Evolutionary conservation across 1,140 invertebrate species (phyloP).

Genomic region (Oscheius sp.): DNA sequence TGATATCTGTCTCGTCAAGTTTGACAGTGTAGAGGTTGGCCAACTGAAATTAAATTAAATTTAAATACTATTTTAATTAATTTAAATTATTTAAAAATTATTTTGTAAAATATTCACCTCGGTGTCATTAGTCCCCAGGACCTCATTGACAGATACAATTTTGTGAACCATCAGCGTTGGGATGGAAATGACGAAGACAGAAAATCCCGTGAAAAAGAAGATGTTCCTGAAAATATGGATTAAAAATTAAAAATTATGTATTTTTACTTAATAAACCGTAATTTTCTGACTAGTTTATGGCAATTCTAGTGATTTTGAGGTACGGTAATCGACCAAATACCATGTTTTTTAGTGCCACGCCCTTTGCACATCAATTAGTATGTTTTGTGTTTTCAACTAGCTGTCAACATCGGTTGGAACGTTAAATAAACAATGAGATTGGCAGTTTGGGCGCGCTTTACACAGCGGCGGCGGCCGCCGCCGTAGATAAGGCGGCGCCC

Average conservation of each 20-base stretch:
- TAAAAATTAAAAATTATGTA: too few species aligned
- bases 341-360: background rate
- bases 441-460: too few species aligned
- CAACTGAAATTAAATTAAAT: background rate
- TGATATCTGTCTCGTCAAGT: conserved; percentile 25
- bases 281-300: background rate
- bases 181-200: conserved; percentile 35
- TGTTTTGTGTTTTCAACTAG: too few species aligned
- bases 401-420: too few species aligned
- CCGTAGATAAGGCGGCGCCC: too few species aligned
- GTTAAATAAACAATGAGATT: too few species aligned
- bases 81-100: background rate
- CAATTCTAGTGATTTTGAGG: too few species aligned
- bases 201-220: conserved; percentile 32
- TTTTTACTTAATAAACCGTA: background rate
- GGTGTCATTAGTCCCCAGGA: conserved; percentile 26
- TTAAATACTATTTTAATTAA: background rate
- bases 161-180: conserved; percentile 37
- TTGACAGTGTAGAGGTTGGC: conserved; percentile 38
- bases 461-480: too few species aligned
- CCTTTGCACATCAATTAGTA: too few species aligned
- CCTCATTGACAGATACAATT: conserved; percentile 31
- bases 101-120: background rate
- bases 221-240: conserved; percentile 23
- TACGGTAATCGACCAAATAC: too few species aligned